Percentiles rank a stretch among this genome's conserved stretches.
Evolutionary conservation across 2,797 vertebrate genomes (phyloP).

Genomic region (Coracias cyanogaster): DNA sequence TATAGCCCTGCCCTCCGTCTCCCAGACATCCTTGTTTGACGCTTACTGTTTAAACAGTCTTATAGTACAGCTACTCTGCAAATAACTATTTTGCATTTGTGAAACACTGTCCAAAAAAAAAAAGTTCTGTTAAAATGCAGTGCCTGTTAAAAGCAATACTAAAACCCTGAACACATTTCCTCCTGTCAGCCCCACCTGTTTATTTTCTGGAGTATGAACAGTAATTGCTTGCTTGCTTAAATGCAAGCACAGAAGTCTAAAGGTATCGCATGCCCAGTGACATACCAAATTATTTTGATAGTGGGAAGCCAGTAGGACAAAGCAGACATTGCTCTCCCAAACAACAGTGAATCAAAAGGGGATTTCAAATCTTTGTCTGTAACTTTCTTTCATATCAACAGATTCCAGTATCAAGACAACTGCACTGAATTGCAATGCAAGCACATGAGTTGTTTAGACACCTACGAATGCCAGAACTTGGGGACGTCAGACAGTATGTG

Average conservation of each 20-base stretch:
- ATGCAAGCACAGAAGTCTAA: not conserved
- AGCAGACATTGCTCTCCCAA: fast-evolving
- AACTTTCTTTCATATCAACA: slow-evolving; percentile 45
- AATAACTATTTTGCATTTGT: not conserved
- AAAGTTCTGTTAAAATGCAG: not conserved
- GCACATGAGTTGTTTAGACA: slow-evolving; percentile 88
- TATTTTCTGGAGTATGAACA: not conserved
- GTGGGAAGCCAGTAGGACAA: not conserved
- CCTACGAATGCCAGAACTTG: slow-evolving; percentile 88
- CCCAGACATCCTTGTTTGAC: not conserved
- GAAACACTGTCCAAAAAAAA: not conserved
- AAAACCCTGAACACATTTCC: not conserved
- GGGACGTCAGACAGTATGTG: slow-evolving; percentile 86
- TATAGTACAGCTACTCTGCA: not conserved
- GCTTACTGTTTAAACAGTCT: not conserved
- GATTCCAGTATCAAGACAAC: slow-evolving; percentile 36
- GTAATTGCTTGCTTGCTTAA: not conserved
- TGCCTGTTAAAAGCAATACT: not conserved
- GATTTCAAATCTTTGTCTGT: not conserved
- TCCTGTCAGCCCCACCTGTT: not conserved
- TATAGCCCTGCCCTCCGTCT: not conserved
- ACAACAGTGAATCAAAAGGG: not conserved
- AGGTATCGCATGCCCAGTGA: not conserved
- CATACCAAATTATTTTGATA: not conserved
- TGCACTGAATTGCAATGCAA: slow-evolving; percentile 80